Base-by-base conservation (phyloP, 92 coral and sea anemone species). In the Porites lobata region DNA sequence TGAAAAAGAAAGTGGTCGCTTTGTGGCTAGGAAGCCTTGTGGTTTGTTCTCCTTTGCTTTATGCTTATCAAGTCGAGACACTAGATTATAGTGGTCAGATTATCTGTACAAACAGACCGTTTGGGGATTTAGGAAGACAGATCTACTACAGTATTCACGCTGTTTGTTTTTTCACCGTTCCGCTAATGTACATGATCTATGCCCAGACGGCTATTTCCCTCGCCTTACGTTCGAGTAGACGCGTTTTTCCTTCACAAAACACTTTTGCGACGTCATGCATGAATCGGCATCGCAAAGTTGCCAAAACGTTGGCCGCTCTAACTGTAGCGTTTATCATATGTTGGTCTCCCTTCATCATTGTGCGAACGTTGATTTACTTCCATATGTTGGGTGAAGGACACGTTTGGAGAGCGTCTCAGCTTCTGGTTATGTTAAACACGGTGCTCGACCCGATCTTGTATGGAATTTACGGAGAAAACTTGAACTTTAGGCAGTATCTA, bases 381-480 rank as follows among this genome's bases (percentile, higher is more conserved):
- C 54, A 87, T 24, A 52, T 87, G 19, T 24, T 14, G 9, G 86
- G 32, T 11, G 86, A 20, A 7, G 86, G 86, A 6, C 58, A 61
- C 3, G 12, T 43, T 29, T 84, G 81, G 88, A 62, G 43, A 64
- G 87, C 57, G 15, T 62, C 70, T 14, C 91, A 88, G 21, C 77
- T 88, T 10, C 18, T 88, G 29, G 50, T 82, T 22, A 57, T 75
- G n/a, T 9, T 88, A 17, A 79, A 83, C 72, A 79, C 92, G 13
- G 92, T 73, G 9, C 54, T 71, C 6, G 86, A 88, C 47, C 92
- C 92, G 1, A 75, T 88, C 22, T 58, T 83, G n/a, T 88, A 88
- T 32, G 88, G 92, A 70, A 57, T 88, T 18, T 88, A 76, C 65
- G 86, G 90, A 20, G 86, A 75, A n/a, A 65, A n/a, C 69, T 19